A percentile compares a stretch with the other conserved stretches of the same genome.
Evolutionary conservation across 1,140 invertebrate genomes (phyloP).

Genomic region (Diachasmimorpha longicaudata): DNA sequence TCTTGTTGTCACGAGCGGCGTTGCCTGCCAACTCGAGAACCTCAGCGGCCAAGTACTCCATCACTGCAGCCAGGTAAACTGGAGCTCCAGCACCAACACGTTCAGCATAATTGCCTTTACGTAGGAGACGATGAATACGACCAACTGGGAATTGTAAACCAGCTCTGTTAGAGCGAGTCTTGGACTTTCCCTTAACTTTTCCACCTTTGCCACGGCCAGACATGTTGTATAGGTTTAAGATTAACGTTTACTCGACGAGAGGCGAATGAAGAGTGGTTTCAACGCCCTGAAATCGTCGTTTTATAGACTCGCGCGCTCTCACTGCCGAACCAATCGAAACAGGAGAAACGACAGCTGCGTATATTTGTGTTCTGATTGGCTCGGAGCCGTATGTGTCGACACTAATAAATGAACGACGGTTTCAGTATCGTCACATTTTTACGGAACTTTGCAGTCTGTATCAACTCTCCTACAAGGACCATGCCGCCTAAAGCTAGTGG

Average conservation of each 20-base stretch:
- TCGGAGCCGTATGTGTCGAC: neutral
- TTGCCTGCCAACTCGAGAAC: neutral
- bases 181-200: neutral
- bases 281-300: neutral
- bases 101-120: neutral
- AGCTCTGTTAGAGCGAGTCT: neutral
- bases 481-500: neutral
- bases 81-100: neutral
- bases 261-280: too few species aligned
- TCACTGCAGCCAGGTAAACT: neutral
- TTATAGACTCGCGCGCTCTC: neutral
- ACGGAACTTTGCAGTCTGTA: neutral
- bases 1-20: neutral
- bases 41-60: neutral
- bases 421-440: neutral
- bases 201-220: neutral
- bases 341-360: neutral
- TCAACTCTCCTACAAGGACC: neutral
- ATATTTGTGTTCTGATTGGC: neutral
- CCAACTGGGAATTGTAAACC: neutral
- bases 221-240: neutral
- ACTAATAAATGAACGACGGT: too few species aligned
- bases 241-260: too few species aligned
- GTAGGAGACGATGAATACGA: neutral
- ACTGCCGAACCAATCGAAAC: too few species aligned